Percentiles rank a stretch among this genome's conserved stretches.
Conservation (phyloP, 2,113 vertebrate genomes). For the Spizaetus ornatus region DNA sequence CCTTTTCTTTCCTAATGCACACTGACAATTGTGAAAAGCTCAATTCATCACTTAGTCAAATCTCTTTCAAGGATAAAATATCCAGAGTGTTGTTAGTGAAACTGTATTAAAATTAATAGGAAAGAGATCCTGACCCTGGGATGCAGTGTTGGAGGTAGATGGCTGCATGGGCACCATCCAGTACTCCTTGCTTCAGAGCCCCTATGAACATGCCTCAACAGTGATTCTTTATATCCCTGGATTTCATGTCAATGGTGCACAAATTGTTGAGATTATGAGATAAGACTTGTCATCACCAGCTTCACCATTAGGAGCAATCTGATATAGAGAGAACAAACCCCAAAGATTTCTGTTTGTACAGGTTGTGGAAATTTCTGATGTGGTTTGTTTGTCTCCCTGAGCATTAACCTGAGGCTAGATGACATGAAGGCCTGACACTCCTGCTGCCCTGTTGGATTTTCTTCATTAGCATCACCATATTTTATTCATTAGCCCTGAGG, state of each 20-base stretch:
- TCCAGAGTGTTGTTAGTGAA: neutral
- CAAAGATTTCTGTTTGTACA: neutral
- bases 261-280: neutral
- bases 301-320: neutral
- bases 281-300: neutral
- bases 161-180: neutral
- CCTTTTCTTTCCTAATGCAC: neutral
- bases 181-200: neutral
- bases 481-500: neutral
- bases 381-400: neutral
- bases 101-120: neutral
- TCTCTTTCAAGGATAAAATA: neutral
- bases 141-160: neutral
- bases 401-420: neutral
- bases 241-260: neutral
- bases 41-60: neutral
- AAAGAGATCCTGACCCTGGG: neutral
- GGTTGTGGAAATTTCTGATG: neutral
- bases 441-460: neutral
- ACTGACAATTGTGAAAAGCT: neutral
- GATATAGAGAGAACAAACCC: neutral
- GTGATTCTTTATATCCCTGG: neutral
- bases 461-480: neutral
- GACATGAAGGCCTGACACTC: neutral
- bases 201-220: fast-evolving